Evolutionary conservation across 2,797 vertebrate species (phyloP).

Genomic region (Platalea minor): DNA sequence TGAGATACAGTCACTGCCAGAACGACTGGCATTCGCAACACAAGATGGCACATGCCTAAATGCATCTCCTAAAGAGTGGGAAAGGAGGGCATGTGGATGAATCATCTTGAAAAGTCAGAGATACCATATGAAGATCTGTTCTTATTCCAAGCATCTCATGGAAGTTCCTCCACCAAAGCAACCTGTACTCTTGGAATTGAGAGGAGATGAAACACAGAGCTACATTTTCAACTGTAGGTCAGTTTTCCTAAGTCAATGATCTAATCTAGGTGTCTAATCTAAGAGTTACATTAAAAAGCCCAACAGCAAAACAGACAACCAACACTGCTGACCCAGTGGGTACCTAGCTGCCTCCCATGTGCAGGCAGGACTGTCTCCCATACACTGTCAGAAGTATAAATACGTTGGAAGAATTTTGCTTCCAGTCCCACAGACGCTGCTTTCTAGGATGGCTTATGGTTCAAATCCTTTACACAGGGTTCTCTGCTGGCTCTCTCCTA

Average conservation of each 20-base stretch:
- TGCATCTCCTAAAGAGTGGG: neutral
- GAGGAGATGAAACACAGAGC: neutral
- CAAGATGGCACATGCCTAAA: constrained; percentile 12
- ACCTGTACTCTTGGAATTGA: neutral
- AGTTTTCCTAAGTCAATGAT: neutral
- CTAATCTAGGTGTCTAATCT: neutral
- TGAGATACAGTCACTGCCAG: neutral
- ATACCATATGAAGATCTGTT: neutral
- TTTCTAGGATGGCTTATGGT: neutral
- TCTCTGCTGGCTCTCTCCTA: neutral
- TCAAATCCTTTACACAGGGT: neutral
- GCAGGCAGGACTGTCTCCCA: neutral
- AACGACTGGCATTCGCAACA: neutral
- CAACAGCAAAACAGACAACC: neutral
- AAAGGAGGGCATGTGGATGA: neutral
- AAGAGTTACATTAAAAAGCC: neutral
- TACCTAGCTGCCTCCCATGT: neutral
- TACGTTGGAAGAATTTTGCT: neutral
- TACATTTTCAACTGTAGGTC: neutral
- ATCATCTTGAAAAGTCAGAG: constrained; percentile 9
- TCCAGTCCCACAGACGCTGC: neutral
- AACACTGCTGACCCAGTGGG: neutral
- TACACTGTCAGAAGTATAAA: neutral
- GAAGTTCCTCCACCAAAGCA: neutral
- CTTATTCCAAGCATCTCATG: neutral